Percentiles rank a stretch among this genome's conserved stretches.
Conservation (phyloP, 2,888 invertebrate species). For the Bombylius major region DNA sequence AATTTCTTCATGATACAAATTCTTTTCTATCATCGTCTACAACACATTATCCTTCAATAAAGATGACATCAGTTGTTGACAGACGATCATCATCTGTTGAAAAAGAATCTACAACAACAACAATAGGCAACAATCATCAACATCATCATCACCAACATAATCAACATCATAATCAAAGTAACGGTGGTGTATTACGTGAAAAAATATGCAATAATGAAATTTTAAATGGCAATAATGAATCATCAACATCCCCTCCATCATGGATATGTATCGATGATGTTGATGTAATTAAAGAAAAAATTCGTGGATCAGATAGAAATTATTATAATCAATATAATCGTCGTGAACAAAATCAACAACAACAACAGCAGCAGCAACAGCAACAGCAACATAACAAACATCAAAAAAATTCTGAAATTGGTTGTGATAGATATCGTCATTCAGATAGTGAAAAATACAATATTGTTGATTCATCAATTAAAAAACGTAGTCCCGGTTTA, state of each 20-base stretch:
- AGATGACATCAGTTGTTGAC: conserved; percentile 3
- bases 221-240: not conserved
- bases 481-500: not conserved
- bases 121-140: not conserved
- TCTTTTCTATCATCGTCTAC: not conserved
- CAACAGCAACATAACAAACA: not conserved
- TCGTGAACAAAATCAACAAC: not conserved
- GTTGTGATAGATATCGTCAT: not conserved
- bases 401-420: not conserved
- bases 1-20: not conserved
- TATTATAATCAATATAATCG: not conserved
- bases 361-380: not conserved
- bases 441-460: conserved; percentile 5
- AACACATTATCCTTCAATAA: not conserved
- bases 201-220: conserved; percentile 1
- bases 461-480: not conserved
- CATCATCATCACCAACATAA: not conserved
- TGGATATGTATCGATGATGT: conserved; percentile 2
- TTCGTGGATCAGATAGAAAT: not conserved
- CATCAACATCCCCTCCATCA: not conserved
- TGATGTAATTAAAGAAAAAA: not conserved
- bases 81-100: not conserved
- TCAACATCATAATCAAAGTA: not conserved
- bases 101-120: not conserved
- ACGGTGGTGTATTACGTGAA: conserved; percentile 1